Evolutionary conservation across 2,888 invertebrate genomes (phyloP).

Genomic region (Archips xylosteana): DNA sequence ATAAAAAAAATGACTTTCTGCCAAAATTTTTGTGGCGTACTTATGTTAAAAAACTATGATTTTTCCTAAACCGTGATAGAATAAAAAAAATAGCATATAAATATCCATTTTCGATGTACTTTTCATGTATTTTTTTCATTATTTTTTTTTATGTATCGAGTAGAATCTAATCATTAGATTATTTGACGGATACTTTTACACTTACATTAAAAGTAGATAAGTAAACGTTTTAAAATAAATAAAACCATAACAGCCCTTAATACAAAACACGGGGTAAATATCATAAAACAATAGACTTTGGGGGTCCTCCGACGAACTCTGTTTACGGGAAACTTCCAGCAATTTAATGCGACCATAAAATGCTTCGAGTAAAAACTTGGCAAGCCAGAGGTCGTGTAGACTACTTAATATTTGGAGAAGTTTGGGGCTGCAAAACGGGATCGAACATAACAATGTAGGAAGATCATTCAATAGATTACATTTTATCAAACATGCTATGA

Average conservation of each 20-base stretch:
- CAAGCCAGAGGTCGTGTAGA: slow-evolving; percentile 11
- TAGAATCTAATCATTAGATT: too few relatives aligned
- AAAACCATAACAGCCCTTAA: slow-evolving; percentile 1
- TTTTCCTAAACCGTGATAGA: too few relatives aligned
- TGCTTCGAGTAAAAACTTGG: slow-evolving; percentile 41
- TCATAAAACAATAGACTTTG: slow-evolving; percentile 56
- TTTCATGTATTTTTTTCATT: too few relatives aligned
- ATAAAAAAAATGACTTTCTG: too few relatives aligned
- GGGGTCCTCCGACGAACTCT: slow-evolving; percentile 51
- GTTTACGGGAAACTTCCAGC: slow-evolving; percentile 48
- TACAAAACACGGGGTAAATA: slow-evolving; percentile 46
- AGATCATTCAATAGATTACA: not conserved
- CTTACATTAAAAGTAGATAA: not conserved
- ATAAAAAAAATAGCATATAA: too few relatives aligned
- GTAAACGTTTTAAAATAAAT: slow-evolving; percentile 9
- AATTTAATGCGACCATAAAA: slow-evolving; percentile 61
- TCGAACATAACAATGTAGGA: not conserved
- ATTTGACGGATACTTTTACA: too few relatives aligned
- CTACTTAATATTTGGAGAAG: slow-evolving; percentile 25
- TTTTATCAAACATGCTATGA: too few relatives aligned
- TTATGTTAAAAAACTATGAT: too few relatives aligned
- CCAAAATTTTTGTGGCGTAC: too few relatives aligned
- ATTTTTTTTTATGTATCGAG: too few relatives aligned
- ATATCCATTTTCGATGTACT: too few relatives aligned
- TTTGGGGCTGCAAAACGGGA: slow-evolving; percentile 2